Conservation (phyloP, 1,140 invertebrate species). For the Geopemphigus sp. region DNA sequence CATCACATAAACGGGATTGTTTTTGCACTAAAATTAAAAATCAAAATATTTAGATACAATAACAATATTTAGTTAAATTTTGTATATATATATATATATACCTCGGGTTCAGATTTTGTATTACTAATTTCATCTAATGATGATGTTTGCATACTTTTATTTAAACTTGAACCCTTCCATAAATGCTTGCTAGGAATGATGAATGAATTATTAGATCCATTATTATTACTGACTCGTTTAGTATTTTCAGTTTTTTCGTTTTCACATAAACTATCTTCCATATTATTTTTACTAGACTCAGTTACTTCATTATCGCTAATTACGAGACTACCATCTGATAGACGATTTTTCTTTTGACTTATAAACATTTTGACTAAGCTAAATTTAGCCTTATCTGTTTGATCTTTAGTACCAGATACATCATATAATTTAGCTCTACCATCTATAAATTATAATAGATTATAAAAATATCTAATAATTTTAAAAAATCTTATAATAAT, state of each 20-base stretch:
- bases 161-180: constrained; percentile 40
- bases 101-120: constrained; percentile 9
- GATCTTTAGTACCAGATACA: constrained; percentile 33
- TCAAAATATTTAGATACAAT: constrained; percentile 14
- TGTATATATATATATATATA: constrained; percentile 23
- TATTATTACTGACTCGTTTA: constrained; percentile 30
- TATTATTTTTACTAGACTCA: constrained; percentile 48
- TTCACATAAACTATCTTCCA: constrained; percentile 55
- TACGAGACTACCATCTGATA: constrained; percentile 31
- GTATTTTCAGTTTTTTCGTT: constrained; percentile 15
- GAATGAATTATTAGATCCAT: constrained; percentile 33
- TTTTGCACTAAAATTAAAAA: constrained; percentile 54
- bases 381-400: constrained; percentile 60
- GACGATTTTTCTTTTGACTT: constrained; percentile 62
- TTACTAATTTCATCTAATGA: constrained; percentile 40
- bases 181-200: constrained; percentile 41
- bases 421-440: constrained; percentile 35
- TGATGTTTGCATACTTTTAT: constrained; percentile 73
- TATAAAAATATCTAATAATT: neutral
- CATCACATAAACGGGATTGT: constrained; percentile 79
- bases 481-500: neutral
- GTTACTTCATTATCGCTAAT: constrained; percentile 43
- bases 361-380: constrained; percentile 86
- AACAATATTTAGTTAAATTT: constrained; percentile 25
- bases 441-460: constrained; percentile 21